Conservation (phyloP, 2,797 vertebrate genomes). For the Argentina silus region DNA sequence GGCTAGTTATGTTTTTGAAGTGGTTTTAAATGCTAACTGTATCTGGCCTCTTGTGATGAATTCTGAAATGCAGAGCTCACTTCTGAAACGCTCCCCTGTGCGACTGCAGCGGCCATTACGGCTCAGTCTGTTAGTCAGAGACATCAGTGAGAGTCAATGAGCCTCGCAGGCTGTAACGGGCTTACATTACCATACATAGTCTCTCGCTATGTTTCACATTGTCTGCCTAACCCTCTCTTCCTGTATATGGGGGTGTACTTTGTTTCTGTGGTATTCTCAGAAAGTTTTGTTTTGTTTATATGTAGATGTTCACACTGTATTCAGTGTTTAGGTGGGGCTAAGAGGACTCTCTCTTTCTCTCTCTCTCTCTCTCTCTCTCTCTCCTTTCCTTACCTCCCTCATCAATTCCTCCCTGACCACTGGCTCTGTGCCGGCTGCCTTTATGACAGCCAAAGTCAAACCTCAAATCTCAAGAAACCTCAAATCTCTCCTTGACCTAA, state of each 20-base stretch:
- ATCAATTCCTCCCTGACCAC: too few relatives aligned
- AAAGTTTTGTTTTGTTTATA: background rate
- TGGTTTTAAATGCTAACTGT: slow-evolving; percentile 11
- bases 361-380: too few relatives aligned
- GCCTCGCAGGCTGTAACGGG: slow-evolving; percentile 39
- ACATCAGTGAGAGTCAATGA: slow-evolving; percentile 62
- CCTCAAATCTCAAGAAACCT: too few relatives aligned
- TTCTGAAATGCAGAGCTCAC: slow-evolving; percentile 46
- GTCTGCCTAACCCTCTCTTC: slow-evolving; percentile 29
- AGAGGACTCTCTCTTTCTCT: too few relatives aligned
- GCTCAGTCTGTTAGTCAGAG: slow-evolving; percentile 49
- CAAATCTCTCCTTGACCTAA: too few relatives aligned
- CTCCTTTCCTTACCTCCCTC: too few relatives aligned
- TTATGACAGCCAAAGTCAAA: too few relatives aligned
- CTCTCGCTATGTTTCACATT: slow-evolving; percentile 30
- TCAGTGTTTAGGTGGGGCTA: too few relatives aligned
- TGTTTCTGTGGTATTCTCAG: background rate
- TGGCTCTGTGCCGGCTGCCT: too few relatives aligned
- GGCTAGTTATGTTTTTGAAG: slow-evolving; percentile 9
- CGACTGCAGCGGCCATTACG: slow-evolving; percentile 35
- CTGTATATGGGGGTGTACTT: background rate
- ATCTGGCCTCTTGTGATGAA: slow-evolving; percentile 11
- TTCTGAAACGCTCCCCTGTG: background rate
- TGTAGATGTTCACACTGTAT: too few relatives aligned
- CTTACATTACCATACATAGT: slow-evolving; percentile 43